Percentiles rank a stretch among this genome's conserved stretches.
phyloP scores from a whole-genome alignment of 2,113 vertebrate species.

The Miniopterus natalensis region DNA sequence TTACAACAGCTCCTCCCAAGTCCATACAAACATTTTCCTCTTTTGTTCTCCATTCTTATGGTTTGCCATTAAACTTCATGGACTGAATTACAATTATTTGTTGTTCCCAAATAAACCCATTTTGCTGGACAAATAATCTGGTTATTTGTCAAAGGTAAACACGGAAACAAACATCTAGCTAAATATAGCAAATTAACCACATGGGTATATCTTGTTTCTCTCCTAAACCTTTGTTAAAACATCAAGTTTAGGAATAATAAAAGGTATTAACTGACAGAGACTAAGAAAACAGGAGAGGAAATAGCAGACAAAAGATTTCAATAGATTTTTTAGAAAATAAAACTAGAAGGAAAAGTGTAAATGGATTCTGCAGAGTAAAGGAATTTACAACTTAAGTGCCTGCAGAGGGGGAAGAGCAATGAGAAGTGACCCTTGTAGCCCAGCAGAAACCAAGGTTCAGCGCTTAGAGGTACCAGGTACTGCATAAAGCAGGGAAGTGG shows the following conservation, averaged over 20 bases:
- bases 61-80: not conserved
- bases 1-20: not conserved
- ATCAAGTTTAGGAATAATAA: not conserved
- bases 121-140: not conserved
- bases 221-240: not conserved
- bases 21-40: not conserved
- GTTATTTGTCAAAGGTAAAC: not conserved
- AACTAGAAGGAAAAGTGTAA: not conserved
- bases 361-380: not conserved
- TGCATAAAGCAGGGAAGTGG: not conserved
- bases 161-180: not conserved
- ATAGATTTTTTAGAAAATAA: not conserved
- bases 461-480: not conserved
- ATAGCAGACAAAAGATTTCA: conserved; percentile 6
- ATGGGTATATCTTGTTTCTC: not conserved
- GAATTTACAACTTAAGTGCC: not conserved
- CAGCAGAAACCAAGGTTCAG: not conserved
- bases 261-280: not conserved
- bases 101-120: not conserved
- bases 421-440: not conserved
- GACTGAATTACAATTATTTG: not conserved
- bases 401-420: not conserved
- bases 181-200: not conserved
- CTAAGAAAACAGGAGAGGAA: not conserved
- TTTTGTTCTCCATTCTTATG: not conserved